Conservation (phyloP, 2,113 vertebrate species). For the Pholis gunnellus region DNA sequence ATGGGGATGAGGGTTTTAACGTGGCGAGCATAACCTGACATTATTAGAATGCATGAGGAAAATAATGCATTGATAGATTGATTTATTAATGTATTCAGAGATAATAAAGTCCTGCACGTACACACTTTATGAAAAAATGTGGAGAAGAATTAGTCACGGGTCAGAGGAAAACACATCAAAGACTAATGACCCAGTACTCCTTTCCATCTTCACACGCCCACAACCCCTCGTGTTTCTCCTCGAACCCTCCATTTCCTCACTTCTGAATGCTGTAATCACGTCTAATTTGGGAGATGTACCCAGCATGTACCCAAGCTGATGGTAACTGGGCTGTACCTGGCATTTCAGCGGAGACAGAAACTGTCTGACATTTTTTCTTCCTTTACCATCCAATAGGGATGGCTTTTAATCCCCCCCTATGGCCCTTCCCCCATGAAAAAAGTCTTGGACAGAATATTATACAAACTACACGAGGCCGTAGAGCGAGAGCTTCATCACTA, state of each 20-base stretch:
- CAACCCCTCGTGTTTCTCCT: conserved; percentile 31
- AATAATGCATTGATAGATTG: neutral
- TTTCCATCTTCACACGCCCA: conserved; percentile 36
- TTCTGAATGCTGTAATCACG: conserved; percentile 57
- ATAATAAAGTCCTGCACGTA: conserved; percentile 8
- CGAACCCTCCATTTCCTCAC: conserved; percentile 34
- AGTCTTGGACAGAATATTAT: neutral
- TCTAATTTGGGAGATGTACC: conserved; percentile 68
- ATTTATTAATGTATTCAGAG: conserved; percentile 9
- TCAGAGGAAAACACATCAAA: conserved; percentile 44
- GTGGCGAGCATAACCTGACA: neutral
- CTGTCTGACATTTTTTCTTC: conserved; percentile 66
- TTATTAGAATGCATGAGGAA: conserved; percentile 15
- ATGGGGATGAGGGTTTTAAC: conserved; percentile 19
- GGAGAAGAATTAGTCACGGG: conserved; percentile 31
- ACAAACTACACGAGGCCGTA: neutral
- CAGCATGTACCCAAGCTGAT: conserved; percentile 77
- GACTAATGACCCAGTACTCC: conserved; percentile 28
- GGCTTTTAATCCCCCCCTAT: neutral
- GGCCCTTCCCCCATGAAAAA: neutral
- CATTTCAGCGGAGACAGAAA: conserved; percentile 69
- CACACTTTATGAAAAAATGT: neutral
- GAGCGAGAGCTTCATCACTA: neutral
- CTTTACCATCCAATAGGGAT: neutral
- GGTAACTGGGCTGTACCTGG: conserved; percentile 77